Base-by-base conservation (phyloP, 2,888 invertebrate species). In the Pemphredon lugubris region DNA sequence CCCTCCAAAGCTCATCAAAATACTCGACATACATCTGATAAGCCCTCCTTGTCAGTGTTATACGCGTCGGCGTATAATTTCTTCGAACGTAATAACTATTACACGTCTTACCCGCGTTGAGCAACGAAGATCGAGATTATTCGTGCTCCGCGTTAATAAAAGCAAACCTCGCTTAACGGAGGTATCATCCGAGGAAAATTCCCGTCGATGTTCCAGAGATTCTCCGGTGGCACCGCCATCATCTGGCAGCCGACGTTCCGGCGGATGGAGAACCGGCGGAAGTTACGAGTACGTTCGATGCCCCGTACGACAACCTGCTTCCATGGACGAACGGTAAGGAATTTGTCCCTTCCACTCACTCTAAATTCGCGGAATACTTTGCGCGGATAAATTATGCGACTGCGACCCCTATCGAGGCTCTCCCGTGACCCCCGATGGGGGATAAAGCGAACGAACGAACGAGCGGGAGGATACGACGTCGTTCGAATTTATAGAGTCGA, bases 241-340 rank as follows among this genome's bases (percentile, higher is more conserved):
- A 32, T 73, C 84, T 55, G 74, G 86, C 47, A 81, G 86, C 34
- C 83, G 84, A 70, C 88, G 87, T 45, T 87, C 87, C 55, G 81
- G 84, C 13, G 86, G 86, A 60, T 89, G 88, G 89, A 81, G 87
- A 44, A 77, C 82, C 11, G 78, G 83, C 23, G 85, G 84, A 57
- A 86, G 87, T 81, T 87, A 88, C 77, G 88, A 89, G 58, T 89
- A 89, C 58, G 85, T 86, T 61, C 86, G 86, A 59, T 88, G 88
- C 71, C 89, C 89, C n/a, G 79, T 88, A 26, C 84, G 86, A 73
- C 88, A 89, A 47, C 86, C 88, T 57, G 82, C 86, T 81, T 88
- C 88, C 73, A 82, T 88, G 75, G 89, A 89, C 60, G 89, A 89
- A 74, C 86, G 89, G 89, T 88, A 82, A 83, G 59, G 14, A 60